These are phyloP conservation scores for Gymnothorax javanicus DNA, from an alignment of 2,797 vertebrate genomes.

Conservation along the genomic window DNA sequence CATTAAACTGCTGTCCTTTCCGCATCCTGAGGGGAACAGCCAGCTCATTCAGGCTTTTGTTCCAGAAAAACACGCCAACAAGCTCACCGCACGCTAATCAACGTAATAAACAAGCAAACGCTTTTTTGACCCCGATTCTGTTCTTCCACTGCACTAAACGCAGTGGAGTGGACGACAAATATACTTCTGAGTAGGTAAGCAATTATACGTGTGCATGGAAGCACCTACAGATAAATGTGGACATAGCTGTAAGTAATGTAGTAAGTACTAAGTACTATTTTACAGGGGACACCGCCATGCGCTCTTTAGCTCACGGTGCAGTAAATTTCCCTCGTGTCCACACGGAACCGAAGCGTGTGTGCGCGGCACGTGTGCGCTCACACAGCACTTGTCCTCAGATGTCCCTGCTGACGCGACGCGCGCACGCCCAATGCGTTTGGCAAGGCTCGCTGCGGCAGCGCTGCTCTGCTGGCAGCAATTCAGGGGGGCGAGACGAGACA, in stretches of 20 bases:
- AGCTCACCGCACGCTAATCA: not conserved
- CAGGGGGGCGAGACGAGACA: slow-evolving; percentile 34
- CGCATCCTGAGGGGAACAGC: not conserved
- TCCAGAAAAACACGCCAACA: not conserved
- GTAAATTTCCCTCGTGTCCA: not conserved
- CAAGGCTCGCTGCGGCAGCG: slow-evolving; percentile 42
- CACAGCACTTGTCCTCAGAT: not conserved
- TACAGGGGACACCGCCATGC: not conserved
- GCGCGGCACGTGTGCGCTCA: not conserved
- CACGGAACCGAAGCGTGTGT: not conserved
- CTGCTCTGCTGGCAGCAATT: slow-evolving; percentile 43
- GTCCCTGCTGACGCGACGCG: not conserved
- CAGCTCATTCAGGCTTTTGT: not conserved
- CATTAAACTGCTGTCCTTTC: not conserved
- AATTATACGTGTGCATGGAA: not conserved
- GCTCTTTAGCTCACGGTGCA: not conserved
- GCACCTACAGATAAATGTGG: not conserved
- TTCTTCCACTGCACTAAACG: not conserved
- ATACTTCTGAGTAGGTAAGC: not conserved
- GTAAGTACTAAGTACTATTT: no score
- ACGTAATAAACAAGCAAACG: not conserved
- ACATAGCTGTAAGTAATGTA: not conserved
- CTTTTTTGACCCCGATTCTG: not conserved
- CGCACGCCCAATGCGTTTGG: not conserved
- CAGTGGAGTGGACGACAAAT: not conserved